Conservation (phyloP, 2,888 invertebrate species). For the Volucella inanis region DNA sequence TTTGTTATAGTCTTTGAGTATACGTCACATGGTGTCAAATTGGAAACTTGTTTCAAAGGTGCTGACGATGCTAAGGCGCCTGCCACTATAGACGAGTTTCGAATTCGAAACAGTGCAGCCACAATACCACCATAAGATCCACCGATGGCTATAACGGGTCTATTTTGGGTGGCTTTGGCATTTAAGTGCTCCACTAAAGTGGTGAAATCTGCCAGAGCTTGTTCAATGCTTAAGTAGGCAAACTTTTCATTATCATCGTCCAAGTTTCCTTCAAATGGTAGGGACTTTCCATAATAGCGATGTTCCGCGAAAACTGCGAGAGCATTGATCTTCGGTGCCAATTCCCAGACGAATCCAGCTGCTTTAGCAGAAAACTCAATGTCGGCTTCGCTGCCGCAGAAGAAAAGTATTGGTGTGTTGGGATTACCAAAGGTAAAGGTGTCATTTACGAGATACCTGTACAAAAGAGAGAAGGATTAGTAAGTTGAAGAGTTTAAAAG, state of each 20-base stretch:
- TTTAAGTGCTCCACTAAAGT: constrained; percentile 86
- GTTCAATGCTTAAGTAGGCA: constrained; percentile 93
- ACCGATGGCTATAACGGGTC: constrained; percentile 92
- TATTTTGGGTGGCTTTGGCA: constrained; percentile 78
- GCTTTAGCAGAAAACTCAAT: constrained; percentile 94
- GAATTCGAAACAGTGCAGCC: constrained; percentile 96
- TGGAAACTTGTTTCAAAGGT: constrained; percentile 92
- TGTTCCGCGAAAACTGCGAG: constrained; percentile 96
- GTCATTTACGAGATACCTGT: constrained; percentile 90
- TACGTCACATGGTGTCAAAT: constrained; percentile 89
- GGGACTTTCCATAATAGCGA: constrained; percentile 95
- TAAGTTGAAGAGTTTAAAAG: background rate
- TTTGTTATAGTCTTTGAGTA: constrained; percentile 91
- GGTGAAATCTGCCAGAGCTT: constrained; percentile 97
- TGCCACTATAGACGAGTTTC: constrained; percentile 94
- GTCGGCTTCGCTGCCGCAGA: constrained; percentile 96
- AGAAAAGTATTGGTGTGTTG: constrained; percentile 91
- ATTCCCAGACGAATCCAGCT: constrained; percentile 97
- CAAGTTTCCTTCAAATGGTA: constrained; percentile 93
- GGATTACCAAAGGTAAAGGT: constrained; percentile 86
- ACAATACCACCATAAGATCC: constrained; percentile 99
- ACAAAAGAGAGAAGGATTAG: background rate
- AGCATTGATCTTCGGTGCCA: constrained; percentile 90
- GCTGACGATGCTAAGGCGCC: constrained; percentile 97
- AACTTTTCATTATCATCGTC: constrained; percentile 86